Base-by-base conservation (phyloP, 2,888 invertebrate species). In the Drosophila mayaguana region DNA sequence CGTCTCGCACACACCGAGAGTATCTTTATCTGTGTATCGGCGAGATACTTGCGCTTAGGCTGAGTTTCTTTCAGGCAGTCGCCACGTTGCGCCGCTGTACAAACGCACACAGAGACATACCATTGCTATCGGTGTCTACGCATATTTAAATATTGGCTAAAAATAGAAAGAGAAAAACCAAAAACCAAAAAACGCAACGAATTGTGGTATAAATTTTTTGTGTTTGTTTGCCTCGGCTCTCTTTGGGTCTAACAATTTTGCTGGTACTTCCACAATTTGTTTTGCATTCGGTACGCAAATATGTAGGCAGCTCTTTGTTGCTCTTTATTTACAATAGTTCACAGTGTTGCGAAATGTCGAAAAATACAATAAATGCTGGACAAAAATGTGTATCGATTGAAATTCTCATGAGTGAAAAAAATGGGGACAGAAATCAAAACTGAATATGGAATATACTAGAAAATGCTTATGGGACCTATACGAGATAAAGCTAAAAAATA, bases 141-240 rank as follows among this genome's bases (percentile, higher is more conserved):
- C 70, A 79, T 62, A 76, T 72, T 80, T 68, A 77, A 78, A 78
- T 78, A 60, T 77, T 56, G 72, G 34, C 81, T 80, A 78, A 72
- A 78, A 67, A 80, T 78, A 78, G 72, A 72, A 38, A 64, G 67
- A 59, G 64, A 63, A 50, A 50, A 50, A 50, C 32, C 48, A 50
- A 50, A 50, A 67, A 68, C n/a, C n/a, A 66, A 63, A 67, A 77
- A 72, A 74, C 74, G 64, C 64, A 65, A 79, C 72, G 65, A 76
- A 60, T 69, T 85, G 65, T 71, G 32, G 65, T 68, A 80, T 48
- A 74, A 69, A 59, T 73, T 74, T 85, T 65, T 22, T 67, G n/a
- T n/a, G n/a, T n/a, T n/a, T 61, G 56, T 71, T 56, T 56, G 68
- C 61, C 46, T 72, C 57, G 48, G 14, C 48, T 63, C 48, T 64